Evolutionary conservation across 2,888 invertebrate species (phyloP), one percentile per base, ranked within the genome.

Genomic region (Sminthurinus aureus): DNA sequence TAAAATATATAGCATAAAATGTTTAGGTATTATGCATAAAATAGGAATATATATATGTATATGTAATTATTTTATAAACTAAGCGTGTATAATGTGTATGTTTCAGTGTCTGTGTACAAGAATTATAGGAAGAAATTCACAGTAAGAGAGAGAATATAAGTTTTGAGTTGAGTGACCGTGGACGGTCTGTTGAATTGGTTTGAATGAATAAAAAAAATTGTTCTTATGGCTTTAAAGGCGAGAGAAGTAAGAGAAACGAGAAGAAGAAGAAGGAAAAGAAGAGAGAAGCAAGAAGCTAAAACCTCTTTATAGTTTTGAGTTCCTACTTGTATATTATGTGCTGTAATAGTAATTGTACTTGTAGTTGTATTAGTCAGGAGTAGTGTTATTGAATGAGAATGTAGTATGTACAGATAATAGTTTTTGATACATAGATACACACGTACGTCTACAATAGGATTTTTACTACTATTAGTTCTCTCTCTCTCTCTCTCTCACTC

Each of bases 121-220:
- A 24, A 73, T 26, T 78, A 79, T 71, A 79, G 79, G 67, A 71
- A 76, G 76, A 38, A 51, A 76, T 18, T 18, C 26, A 76, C 22
- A 74, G 18, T 4, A 20, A 2, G 50, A 79, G 74, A 83, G 50
- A 79, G 66, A 73, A 51, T 58, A 20, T 78, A 79, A 51, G 64
- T 58, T 38, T 38, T 58, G 67, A 79, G 79, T 79, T 79, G 79
- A 79, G 51, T 79, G 79, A 79, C 79, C 79, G 79, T 79, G 77
- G 58, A 77, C 58, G 58, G 58, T 58, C 58, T 58, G 58, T 58
- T 58, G 58, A 58, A 77, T 77, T 20, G 24, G 77, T 51, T 58
- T 58, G 58, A 58, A 58, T 58, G 58, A 58, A 58, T 58, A 18
- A 58, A 58, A 58, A 58, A 58, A 58, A 58, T 58, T 58, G 58